Evolutionary conservation across 2,888 invertebrate genomes (phyloP), one percentile per base, ranked within the genome.

Genomic region (Entomobrya multifasciata): DNA sequence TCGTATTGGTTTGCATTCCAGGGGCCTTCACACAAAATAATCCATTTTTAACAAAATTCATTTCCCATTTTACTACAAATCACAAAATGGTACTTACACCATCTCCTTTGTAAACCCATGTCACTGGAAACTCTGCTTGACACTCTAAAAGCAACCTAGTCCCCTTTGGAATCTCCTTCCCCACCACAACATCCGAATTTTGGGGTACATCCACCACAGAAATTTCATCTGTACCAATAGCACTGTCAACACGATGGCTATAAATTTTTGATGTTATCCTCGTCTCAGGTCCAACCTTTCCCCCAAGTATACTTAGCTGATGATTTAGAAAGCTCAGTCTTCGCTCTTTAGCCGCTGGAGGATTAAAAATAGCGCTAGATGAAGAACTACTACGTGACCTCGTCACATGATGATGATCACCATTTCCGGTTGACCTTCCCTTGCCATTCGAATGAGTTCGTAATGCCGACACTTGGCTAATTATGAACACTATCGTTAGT

Each of bases 81-180:
- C 8, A 36, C 36, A 36, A 36, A 36, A 36, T 15, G 17, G 11
- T 17, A 78, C 74, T 67, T 87, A 89, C 88, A 17, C 89, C 89
- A 80, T 90, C 88, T 27, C 89, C 89, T 62, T 67, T 62, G 52
- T 87, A 87, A 44, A 86, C 44, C 89, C 89, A 90, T 44, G 85
- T 87, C 0, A 88, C 88, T 10, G 89, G 88, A 80, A 86, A 90
- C 3, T 80, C 74, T 0, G 89, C 88, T 15, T 77, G 74, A 55
- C 88, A 88, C 41, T 88, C 86, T 6, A 88, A 44, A 17, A 88
- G 52, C 0, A 88, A 15, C 13, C 82, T 83, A 15, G 72, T 65
- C 15, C 79, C 76, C 20, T 77, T 78, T 8, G 72, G 81, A 25
- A 86, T 76, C 47, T 88, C 88, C 27, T 84, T 78, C n/a, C 88